Evolutionary conservation across 2,797 vertebrate species (phyloP).

Genomic region (Sebastes kiyomatsui): DNA sequence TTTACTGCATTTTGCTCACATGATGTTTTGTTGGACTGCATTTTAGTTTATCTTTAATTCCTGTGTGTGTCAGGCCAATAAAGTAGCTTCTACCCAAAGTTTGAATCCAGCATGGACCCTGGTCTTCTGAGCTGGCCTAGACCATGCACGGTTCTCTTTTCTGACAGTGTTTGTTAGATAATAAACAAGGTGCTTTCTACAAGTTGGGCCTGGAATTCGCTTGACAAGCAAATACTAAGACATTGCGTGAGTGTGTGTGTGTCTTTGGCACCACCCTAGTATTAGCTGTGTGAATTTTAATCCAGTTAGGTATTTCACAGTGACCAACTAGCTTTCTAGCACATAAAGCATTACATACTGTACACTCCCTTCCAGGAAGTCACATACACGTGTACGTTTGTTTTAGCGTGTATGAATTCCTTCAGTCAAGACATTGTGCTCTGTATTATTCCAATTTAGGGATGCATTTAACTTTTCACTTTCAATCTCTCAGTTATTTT

Average conservation of each 20-base stretch:
- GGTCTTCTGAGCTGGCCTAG: background rate
- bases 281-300: slow-evolving; percentile 62
- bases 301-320: slow-evolving; percentile 81
- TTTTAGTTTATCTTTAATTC: background rate
- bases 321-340: slow-evolving; percentile 44
- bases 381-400: background rate
- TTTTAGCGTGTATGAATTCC: background rate
- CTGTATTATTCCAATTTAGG: background rate
- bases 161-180: background rate
- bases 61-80: background rate
- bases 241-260: slow-evolving; percentile 21
- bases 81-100: background rate
- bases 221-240: slow-evolving; percentile 22
- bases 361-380: background rate
- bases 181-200: slow-evolving; percentile 11
- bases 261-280: slow-evolving; percentile 14
- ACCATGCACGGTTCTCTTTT: background rate
- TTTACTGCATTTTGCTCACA: background rate
- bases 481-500: background rate
- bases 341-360: slow-evolving; percentile 17
- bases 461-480: background rate
- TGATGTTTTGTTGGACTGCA: background rate
- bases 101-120: background rate
- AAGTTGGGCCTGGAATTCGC: background rate
- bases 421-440: background rate